Evolutionary conservation across 2,113 vertebrate genomes (phyloP), one percentile per base, ranked within the genome.

Genomic region (Axis porcinus): DNA sequence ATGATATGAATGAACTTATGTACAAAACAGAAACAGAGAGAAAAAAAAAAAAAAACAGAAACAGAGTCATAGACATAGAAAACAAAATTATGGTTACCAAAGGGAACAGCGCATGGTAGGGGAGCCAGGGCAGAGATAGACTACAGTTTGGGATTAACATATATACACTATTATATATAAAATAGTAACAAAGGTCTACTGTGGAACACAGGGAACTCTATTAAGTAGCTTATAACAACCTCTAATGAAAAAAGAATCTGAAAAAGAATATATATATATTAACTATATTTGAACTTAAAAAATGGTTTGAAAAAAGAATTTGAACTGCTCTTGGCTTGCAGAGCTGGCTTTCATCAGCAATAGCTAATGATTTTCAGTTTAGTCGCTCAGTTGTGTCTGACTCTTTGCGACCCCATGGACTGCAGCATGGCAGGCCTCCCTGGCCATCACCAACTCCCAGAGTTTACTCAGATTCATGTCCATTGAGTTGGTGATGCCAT

Each of bases 361-460:
- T 16, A 82, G 12, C 30, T 67, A 33, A n/a, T n/a, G 67, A 25
- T 86, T 88, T 93, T 28, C 14, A 67, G 62, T 67, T n/a, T 33
- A 67, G 0, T 19, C 1, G 2, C 62, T 64, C 16, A n/a, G 33
- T n/a, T 1, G 4, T 64, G 33, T n/a, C 33, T 0, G 1, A n/a
- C 33, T 64, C 33, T n/a, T 64, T 64, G 33, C 0, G 4, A 64
- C 4, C 62, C 62, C 62, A n/a, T n/a, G 7, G 15, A 9, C 33
- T n/a, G 33, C 4, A 64, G 62, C 62, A 64, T 2, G 1, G 7
- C 62, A 64, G 62, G 33, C 33, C 62, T 64, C 62, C 62, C 62
- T 64, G 62, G 62, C 62, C 33, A 64, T 64, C 33, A 64, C 62
- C 62, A n/a, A 4, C 16, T n/a, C 33, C 62, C 8, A 1, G 62